These are phyloP conservation scores for Megalops cyprinoides DNA, from an alignment of 2,797 vertebrate species.

Conservation along the genomic window DNA sequence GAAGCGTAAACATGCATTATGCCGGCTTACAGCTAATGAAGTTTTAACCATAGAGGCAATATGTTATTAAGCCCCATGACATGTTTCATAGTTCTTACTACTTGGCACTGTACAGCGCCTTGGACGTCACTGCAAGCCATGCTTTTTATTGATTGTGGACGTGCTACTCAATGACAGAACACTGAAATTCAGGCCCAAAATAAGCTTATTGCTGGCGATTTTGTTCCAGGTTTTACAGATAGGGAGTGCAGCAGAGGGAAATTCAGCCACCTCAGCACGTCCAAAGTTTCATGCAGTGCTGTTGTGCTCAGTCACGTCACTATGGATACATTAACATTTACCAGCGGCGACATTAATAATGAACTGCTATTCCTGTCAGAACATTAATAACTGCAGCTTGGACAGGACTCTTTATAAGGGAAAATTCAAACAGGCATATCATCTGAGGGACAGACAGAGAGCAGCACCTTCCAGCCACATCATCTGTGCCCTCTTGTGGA, in stretches of 20 bases:
- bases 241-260: not conserved
- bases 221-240: not conserved
- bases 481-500: conserved; percentile 78
- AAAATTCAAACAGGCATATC: conserved; percentile 42
- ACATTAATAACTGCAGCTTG: conserved; percentile 32
- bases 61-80: not conserved
- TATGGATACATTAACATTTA: not conserved
- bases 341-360: not conserved
- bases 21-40: conserved; percentile 24
- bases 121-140: not conserved
- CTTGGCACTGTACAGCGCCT: not conserved
- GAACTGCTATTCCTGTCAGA: not conserved
- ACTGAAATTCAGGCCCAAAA: not conserved
- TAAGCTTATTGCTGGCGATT: not conserved
- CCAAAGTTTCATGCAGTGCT: not conserved
- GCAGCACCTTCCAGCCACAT: conserved; percentile 43
- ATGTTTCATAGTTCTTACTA: not conserved
- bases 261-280: not conserved
- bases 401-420: conserved; percentile 29
- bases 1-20: conserved; percentile 27
- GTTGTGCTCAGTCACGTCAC: not conserved
- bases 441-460: conserved; percentile 32
- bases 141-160: not conserved
- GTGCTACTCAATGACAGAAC: not conserved
- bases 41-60: conserved; percentile 2